Evolutionary conservation across 2,888 invertebrate genomes (phyloP).

Genomic region (Morinoia aosen): DNA sequence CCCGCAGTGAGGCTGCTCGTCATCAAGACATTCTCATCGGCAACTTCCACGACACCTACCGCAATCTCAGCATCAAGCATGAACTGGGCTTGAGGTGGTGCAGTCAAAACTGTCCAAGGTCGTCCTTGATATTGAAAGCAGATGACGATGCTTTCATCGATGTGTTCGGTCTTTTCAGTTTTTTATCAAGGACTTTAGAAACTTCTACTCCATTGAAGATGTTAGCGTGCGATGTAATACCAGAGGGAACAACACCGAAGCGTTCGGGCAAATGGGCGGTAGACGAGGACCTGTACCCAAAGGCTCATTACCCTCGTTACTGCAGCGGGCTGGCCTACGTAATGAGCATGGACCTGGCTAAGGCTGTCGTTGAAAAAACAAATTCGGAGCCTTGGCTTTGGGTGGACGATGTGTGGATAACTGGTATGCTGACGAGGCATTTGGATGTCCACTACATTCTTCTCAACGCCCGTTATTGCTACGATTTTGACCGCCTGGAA

Average conservation of each 20-base stretch:
- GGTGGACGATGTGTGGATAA: slow-evolving; percentile 75
- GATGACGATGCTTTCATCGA: slow-evolving; percentile 69
- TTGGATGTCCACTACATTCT: slow-evolving; percentile 37
- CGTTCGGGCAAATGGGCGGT: slow-evolving; percentile 69
- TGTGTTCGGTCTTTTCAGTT: slow-evolving; percentile 42
- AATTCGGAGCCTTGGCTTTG: slow-evolving; percentile 72
- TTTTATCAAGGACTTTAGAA: slow-evolving; percentile 41
- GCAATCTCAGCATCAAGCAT: slow-evolving; percentile 68
- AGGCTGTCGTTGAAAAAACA: slow-evolving; percentile 69
- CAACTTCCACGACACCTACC: slow-evolving; percentile 68
- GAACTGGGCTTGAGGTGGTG: slow-evolving; percentile 68
- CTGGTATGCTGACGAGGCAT: slow-evolving; percentile 70
- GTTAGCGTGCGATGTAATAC: slow-evolving; percentile 56
- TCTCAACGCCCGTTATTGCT: slow-evolving; percentile 56
- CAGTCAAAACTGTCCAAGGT: slow-evolving; percentile 60
- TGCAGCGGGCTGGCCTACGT: slow-evolving; percentile 70
- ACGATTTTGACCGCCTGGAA: slow-evolving; percentile 21
- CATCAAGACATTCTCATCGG: slow-evolving; percentile 68
- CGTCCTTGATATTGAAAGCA: slow-evolving; percentile 67
- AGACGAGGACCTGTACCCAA: slow-evolving; percentile 69
- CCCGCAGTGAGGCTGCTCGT: background rate
- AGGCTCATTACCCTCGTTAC: slow-evolving; percentile 69
- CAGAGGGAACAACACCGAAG: slow-evolving; percentile 68
- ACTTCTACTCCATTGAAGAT: background rate
- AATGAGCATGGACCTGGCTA: slow-evolving; percentile 68